Evolutionary conservation across 1,140 invertebrate species (phyloP).

Genomic region (Dermatophagoides farinae): DNA sequence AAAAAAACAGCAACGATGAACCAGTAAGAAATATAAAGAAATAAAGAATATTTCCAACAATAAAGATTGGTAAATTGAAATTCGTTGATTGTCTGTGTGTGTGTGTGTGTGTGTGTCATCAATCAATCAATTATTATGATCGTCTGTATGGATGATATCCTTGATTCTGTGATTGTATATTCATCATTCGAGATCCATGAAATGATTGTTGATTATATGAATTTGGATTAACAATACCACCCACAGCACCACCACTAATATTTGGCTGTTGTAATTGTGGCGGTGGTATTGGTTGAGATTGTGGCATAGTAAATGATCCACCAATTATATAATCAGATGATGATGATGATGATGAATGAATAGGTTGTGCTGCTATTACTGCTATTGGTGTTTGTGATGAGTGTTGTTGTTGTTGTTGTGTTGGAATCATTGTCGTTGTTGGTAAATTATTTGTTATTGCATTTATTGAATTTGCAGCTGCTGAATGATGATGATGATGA

Average conservation of each 20-base stretch:
- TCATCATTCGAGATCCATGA: not conserved
- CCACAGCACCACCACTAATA: not conserved
- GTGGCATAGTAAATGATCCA: too few species aligned
- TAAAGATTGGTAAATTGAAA: too few species aligned
- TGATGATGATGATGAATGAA: not conserved
- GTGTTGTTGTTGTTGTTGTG: not conserved
- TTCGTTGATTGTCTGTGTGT: too few species aligned
- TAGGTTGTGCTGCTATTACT: not conserved
- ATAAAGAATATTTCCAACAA: too few species aligned
- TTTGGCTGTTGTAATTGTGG: not conserved
- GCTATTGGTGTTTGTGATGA: not conserved
- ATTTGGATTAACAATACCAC: not conserved
- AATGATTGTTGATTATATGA: not conserved
- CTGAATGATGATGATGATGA: not conserved
- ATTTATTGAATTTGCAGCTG: not conserved
- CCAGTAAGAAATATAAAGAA: too few species aligned
- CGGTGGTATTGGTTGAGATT: not conserved
- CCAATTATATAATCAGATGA: not conserved
- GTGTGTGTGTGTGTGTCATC: too few species aligned
- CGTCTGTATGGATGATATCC: slow-evolving; percentile 25
- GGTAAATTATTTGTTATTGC: not conserved
- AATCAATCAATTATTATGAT: too few species aligned
- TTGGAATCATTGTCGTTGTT: not conserved
- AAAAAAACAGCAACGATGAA: too few species aligned
- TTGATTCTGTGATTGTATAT: slow-evolving; percentile 14